Percentiles rank a stretch among this genome's conserved stretches.
These are phyloP conservation scores for Euzophera pinguis DNA, from an alignment of 2,888 invertebrate species.

Conservation along the genomic window DNA sequence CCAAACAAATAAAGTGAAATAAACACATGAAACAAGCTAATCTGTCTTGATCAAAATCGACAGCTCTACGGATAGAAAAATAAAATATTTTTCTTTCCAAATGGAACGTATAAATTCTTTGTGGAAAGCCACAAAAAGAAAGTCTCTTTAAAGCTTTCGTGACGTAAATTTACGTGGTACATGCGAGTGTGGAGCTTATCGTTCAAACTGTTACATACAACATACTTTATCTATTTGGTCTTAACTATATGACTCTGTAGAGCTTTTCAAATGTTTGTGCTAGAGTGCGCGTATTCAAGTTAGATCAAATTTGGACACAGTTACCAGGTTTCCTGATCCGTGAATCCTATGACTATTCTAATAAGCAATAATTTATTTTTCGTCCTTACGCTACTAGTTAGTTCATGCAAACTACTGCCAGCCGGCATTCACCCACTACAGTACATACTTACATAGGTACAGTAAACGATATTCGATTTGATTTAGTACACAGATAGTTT, in stretches of 20 bases:
- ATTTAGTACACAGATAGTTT: too few relatives aligned
- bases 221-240: conserved; percentile 1
- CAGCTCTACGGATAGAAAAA: background rate
- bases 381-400: too few relatives aligned
- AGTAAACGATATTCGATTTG: too few relatives aligned
- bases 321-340: too few relatives aligned
- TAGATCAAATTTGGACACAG: too few relatives aligned
- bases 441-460: too few relatives aligned
- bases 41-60: background rate
- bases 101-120: conserved; percentile 3
- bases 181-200: background rate
- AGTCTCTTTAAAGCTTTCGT: conserved; percentile 9
- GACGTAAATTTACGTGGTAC: background rate
- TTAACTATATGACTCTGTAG: background rate
- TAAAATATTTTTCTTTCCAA: conserved; percentile 1
- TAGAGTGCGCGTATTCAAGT: background rate
- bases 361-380: too few relatives aligned
- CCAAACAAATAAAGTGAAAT: too few relatives aligned
- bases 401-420: too few relatives aligned
- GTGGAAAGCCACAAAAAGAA: background rate
- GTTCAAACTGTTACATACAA: background rate
- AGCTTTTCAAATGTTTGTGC: background rate
- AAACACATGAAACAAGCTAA: background rate
- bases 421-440: too few relatives aligned
- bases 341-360: too few relatives aligned